Evolutionary conservation across 2,113 vertebrate genomes (phyloP), one percentile per base, ranked within the genome.

Genomic region (Limnothrissa miodon): DNA sequence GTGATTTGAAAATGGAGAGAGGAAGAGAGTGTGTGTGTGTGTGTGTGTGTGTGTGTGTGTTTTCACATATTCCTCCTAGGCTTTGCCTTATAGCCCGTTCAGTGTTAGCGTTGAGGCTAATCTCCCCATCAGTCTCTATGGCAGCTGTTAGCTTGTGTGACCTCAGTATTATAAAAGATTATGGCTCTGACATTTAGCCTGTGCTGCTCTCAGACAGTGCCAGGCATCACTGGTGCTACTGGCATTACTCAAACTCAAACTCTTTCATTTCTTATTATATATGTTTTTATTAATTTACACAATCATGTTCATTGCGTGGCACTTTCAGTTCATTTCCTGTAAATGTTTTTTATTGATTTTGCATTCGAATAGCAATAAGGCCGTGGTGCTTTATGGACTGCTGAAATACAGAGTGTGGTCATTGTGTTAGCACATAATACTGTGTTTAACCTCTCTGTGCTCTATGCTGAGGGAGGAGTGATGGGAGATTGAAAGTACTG

Each of bases 91-190:
- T 88, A 84, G 85, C 87, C 83, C 59, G 46, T 66, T 82, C 62
- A 51, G 87, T 39, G 51, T 70, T 86, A 78, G 85, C 83, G 81
- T 85, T 80, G 82, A 81, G 78, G 78, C 84, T 88, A 88, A 87
- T 88, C 86, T 83, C 84, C 83, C 87, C 80, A 84, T 84, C 74
- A 86, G 81, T 86, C 87, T 87, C 83, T 39, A 48, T 87, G 87
- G 84, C 87, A 84, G 85, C 84, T 51, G 48, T 51, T 51, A 51
- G 48, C 48, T n/a, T 51, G 2, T 51, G 48, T 51, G 48, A 51
- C 17, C 48, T 51, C 48, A 19, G 13, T 15, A 51, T 51, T 51
- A 17, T 51, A 51, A 51, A 51, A 51, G 48, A 13, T 51, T 51
- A 51, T 51, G 48, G 48, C 51, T 53, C 23, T 53, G 21, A 53